Conservation (phyloP, 2,888 invertebrate genomes). For the Caenorhabditis japonica region DNA sequence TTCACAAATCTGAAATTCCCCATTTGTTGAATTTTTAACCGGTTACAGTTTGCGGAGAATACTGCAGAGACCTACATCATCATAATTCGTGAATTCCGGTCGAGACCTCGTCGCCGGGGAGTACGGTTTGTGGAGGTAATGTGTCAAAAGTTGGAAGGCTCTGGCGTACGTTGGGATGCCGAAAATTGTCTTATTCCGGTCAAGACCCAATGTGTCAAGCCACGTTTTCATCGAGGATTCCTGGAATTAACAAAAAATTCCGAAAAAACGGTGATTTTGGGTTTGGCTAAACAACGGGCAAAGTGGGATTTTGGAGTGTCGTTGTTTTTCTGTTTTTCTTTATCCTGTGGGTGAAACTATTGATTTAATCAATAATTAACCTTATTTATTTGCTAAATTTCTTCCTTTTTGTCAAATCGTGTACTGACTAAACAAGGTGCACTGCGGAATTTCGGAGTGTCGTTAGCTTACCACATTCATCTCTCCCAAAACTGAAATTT, state of each 20-base stretch:
- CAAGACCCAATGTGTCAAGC: conserved; percentile 85
- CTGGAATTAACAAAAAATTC: conserved; percentile 56
- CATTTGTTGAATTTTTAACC: conserved; percentile 1
- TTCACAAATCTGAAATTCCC: conserved; percentile 47
- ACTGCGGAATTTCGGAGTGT: no score
- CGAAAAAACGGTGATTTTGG: no score
- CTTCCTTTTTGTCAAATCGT: no score
- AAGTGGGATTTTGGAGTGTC: no score
- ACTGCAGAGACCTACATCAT: conserved; percentile 6
- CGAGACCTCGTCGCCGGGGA: conserved; percentile 50
- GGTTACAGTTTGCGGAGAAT: conserved; percentile 36
- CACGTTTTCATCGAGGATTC: conserved; percentile 88
- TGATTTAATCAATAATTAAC: no score
- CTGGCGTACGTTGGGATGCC: conserved; percentile 89
- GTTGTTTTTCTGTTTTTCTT: no score
- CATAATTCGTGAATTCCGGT: conserved; percentile 22
- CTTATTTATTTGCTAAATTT: no score
- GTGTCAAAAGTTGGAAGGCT: conserved; percentile 82
- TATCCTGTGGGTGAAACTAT: no score
- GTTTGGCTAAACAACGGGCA: no score
- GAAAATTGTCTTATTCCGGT: conserved; percentile 85
- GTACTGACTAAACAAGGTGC: background rate
- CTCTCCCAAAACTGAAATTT: conserved; percentile 60
- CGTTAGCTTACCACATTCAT: conserved; percentile 68
- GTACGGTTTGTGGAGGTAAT: conserved; percentile 51